Conservation (phyloP, 2,113 vertebrate genomes). For the Rhinoderma darwinii region DNA sequence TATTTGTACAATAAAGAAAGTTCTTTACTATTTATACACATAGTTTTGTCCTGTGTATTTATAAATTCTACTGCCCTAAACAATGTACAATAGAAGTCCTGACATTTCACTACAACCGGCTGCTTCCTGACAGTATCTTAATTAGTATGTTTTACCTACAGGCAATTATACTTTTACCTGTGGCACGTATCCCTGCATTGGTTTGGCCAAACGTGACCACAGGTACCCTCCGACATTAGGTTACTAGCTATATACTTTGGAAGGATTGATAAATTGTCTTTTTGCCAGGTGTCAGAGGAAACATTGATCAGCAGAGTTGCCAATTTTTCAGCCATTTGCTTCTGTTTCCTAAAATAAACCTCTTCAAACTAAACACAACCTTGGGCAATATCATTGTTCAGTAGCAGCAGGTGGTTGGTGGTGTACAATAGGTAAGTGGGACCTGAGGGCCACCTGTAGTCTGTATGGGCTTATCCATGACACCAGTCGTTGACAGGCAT, state of each 20-base stretch:
- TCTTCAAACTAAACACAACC: too few species aligned
- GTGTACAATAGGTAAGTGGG: too few species aligned
- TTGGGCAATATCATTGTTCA: too few species aligned
- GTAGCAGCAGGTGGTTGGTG: too few species aligned
- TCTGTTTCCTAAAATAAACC: too few species aligned
- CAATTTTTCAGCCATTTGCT: too few species aligned
- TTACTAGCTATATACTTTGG: not conserved
- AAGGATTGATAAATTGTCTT: not conserved
- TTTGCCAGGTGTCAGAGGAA: not conserved
- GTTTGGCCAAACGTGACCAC: not conserved
- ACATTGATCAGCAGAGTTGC: not conserved
- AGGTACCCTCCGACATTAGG: not conserved
- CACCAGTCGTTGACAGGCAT: too few species aligned
- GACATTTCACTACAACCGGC: not conserved
- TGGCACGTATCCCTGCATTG: not conserved
- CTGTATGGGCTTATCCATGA: too few species aligned
- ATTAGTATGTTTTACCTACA: not conserved
- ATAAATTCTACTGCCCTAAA: not conserved
- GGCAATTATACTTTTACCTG: not conserved
- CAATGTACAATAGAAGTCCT: slow-evolving; percentile 12
- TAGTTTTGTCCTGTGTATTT: too few species aligned
- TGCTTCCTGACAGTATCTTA: not conserved
- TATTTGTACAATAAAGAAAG: too few species aligned
- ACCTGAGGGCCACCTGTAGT: too few species aligned
- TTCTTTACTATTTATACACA: too few species aligned